phyloP scores from a whole-genome alignment of 92 coral and sea anemone genomes.

The Parazoanthus atlanticus region DNA sequence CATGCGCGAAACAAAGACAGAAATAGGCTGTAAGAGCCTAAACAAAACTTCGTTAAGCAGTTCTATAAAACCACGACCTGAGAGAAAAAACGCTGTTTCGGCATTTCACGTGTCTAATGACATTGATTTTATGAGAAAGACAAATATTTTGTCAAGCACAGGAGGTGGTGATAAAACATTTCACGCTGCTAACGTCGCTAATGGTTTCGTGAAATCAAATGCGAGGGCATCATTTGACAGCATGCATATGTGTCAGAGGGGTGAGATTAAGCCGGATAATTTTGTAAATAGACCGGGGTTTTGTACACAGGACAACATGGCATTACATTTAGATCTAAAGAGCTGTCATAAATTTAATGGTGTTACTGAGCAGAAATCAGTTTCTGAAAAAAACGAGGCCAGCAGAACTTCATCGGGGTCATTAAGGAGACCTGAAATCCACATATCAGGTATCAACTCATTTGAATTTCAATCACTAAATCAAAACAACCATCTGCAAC shows the following conservation, averaged over 20 bases:
- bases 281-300: slow-evolving; percentile 8
- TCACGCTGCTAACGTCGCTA: slow-evolving; percentile 30
- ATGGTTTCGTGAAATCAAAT: slow-evolving; percentile 38
- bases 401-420: background rate
- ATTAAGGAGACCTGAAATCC: slow-evolving; percentile 8
- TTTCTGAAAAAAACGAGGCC: background rate
- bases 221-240: slow-evolving; percentile 3
- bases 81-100: slow-evolving; percentile 18
- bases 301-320: slow-evolving; percentile 12
- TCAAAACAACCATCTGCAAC: slow-evolving; percentile 22
- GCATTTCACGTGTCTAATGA: slow-evolving; percentile 8
- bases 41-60: background rate
- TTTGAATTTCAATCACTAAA: slow-evolving; percentile 24
- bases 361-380: background rate
- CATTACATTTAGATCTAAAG: slow-evolving; percentile 20
- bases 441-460: slow-evolving; percentile 1
- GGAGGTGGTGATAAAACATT: slow-evolving; percentile 29
- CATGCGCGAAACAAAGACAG: background rate
- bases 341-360: slow-evolving; percentile 24
- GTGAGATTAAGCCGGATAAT: slow-evolving; percentile 13
- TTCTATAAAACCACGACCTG: background rate
- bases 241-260: background rate
- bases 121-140: slow-evolving; percentile 37
- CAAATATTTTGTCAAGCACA: slow-evolving; percentile 38
- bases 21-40: background rate